Percentiles rank a stretch among this genome's conserved stretches.
phyloP scores from a whole-genome alignment of 2,888 invertebrate species.

The Xestia xanthographa region DNA sequence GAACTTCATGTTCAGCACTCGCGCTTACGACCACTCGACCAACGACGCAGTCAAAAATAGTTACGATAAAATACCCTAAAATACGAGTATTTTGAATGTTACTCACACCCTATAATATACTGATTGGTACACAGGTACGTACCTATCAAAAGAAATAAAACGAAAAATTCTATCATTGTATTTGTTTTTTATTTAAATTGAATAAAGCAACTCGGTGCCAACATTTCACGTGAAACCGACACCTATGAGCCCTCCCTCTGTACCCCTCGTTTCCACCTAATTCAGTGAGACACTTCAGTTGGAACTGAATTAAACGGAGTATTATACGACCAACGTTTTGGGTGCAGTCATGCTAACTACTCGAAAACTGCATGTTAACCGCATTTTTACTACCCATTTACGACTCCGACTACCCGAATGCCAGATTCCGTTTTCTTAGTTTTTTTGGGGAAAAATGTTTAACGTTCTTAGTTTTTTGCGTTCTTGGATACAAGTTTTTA shows the following conservation, averaged over 20 bases:
- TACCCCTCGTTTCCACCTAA: not conserved
- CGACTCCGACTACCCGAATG: conserved; percentile 38
- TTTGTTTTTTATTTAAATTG: conserved; percentile 2
- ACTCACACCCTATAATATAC: not conserved
- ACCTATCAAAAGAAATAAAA: not conserved
- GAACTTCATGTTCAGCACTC: too few species aligned
- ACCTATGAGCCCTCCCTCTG: not conserved
- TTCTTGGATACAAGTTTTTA: conserved; percentile 17
- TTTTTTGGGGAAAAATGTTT: not conserved
- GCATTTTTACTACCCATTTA: conserved; percentile 58
- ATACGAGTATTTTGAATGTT: not conserved
- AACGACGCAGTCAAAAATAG: not conserved
- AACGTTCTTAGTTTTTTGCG: conserved; percentile 6
- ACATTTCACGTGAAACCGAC: not conserved
- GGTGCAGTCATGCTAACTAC: conserved; percentile 47
- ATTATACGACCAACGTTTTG: conserved; percentile 38
- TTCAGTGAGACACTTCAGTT: conserved; percentile 17
- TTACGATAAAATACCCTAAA: not conserved
- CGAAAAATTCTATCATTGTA: not conserved
- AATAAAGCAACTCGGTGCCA: not conserved
- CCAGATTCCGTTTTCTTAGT: conserved; percentile 37
- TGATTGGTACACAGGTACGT: not conserved
- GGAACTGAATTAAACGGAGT: conserved; percentile 28
- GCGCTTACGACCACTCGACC: too few species aligned
- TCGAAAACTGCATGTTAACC: conserved; percentile 60